Evolutionary conservation across 2,113 vertebrate genomes (phyloP), one percentile per base, ranked within the genome.

Genomic region (Balaenoptera acutorostrata): DNA sequence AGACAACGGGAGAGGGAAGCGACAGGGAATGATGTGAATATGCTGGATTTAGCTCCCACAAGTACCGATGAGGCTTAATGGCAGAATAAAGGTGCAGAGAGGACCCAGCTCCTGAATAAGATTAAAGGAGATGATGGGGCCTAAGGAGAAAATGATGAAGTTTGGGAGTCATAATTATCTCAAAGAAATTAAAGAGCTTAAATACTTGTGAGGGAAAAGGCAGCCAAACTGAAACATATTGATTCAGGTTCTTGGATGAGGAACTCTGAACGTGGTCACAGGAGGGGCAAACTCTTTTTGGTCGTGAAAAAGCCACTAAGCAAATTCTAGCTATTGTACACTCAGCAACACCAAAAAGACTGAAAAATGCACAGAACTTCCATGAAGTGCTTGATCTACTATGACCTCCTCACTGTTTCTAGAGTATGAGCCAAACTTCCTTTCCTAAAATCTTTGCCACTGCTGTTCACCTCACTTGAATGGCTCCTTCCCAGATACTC

Each of bases 101-200:
- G 49, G 17, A 57, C 41, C 0, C 9, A 18, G 21, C 20, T 41
- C 39, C 29, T 93, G 15, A 90, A 87, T 46, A 80, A 71, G 39
- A 87, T 96, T 90, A 80, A 92, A 92, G 31, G 49, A 94, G 81
- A 36, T 63, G 82, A 87, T 33, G 66, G 61, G 68, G 69, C 18
- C 27, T 57, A 52, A 90, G 36, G 27, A 41, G 68, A 20, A 86
- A 94, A 95, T 63, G 63, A 87, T 89, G 86, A 90, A 36, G 66
- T 64, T 23, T 88, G 63, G 75, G n/a, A 61, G 17, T 80, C 61
- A 90, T 52, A 61, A 87, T 93, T 87, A 93, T 72, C 46, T 86
- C 75, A 25, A 46, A n/a, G 87, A 71, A 85, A 69, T 90, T 90
- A 90, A 93, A 93, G 21, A 87, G 46, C 25, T 94, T 84, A 68